A percentile compares a stretch with the other conserved stretches of the same genome.
These are phyloP conservation scores for Operophtera brumata DNA, from an alignment of 2,888 invertebrate genomes.

Conservation along the genomic window DNA sequence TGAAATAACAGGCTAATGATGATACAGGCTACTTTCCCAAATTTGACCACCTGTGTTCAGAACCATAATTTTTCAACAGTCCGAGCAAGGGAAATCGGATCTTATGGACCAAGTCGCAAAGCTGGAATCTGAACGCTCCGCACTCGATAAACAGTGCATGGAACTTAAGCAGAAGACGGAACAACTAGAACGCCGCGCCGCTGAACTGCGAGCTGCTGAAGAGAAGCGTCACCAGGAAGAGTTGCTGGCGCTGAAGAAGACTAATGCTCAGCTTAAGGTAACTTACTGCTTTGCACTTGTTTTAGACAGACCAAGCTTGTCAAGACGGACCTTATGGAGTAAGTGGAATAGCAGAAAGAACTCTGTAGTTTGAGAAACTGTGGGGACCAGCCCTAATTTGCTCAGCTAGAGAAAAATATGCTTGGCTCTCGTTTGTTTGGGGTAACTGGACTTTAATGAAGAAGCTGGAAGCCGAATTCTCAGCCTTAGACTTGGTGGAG, in stretches of 20 bases:
- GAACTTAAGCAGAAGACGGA: conserved; percentile 84
- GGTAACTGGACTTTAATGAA: no score
- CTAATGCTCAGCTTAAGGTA: conserved; percentile 94
- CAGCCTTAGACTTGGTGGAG: no score
- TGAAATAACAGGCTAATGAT: background rate
- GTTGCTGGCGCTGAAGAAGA: conserved; percentile 94
- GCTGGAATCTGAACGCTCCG: conserved; percentile 83
- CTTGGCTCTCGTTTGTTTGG: no score
- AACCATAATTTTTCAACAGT: conserved; percentile 57
- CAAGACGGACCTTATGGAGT: no score
- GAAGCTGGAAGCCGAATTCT: no score
- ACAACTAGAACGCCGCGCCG: conserved; percentile 89
- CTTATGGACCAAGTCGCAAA: conserved; percentile 87
- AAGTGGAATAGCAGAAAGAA: no score
- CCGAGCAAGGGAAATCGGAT: conserved; percentile 93
- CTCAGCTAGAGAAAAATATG: no score
- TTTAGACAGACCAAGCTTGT: no score
- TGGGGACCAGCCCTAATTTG: no score
- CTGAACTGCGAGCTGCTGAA: conserved; percentile 92
- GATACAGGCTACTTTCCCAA: background rate
- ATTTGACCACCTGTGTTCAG: background rate
- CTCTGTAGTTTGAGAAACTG: no score
- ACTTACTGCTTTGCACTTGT: background rate
- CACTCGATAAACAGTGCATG: conserved; percentile 82
- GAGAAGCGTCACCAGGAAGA: conserved; percentile 96